These are phyloP conservation scores for Cyprinodon variegatus DNA, from an alignment of 2,113 vertebrate genomes.

Conservation along the genomic window DNA sequence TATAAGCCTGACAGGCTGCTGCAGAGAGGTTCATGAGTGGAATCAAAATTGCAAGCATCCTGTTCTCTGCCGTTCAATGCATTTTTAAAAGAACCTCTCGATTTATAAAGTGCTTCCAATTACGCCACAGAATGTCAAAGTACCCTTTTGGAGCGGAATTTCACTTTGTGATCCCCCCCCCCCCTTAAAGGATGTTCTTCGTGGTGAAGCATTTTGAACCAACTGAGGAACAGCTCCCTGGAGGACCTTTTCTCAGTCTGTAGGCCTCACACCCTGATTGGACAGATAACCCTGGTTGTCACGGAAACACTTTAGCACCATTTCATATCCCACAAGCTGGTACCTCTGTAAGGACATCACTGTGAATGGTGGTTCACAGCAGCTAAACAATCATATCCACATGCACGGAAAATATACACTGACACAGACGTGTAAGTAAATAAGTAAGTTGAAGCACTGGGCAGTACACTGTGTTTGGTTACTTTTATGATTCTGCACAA, in stretches of 20 bases:
- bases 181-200: slow-evolving; percentile 64
- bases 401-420: slow-evolving; percentile 10
- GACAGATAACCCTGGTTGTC: slow-evolving; percentile 72
- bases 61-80: slow-evolving; percentile 67
- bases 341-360: slow-evolving; percentile 39
- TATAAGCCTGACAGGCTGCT: slow-evolving; percentile 65
- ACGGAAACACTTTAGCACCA: slow-evolving; percentile 73
- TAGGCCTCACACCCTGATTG: slow-evolving; percentile 61
- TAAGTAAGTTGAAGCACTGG: slow-evolving; percentile 51
- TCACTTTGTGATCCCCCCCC: slow-evolving; percentile 71
- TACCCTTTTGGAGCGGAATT: slow-evolving; percentile 73
- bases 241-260: slow-evolving; percentile 79
- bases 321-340: slow-evolving; percentile 67
- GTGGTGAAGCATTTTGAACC: slow-evolving; percentile 66
- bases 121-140: slow-evolving; percentile 70
- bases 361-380: slow-evolving; percentile 53
- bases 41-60: slow-evolving; percentile 71
- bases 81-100: slow-evolving; percentile 74
- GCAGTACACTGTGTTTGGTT: slow-evolving; percentile 20
- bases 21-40: slow-evolving; percentile 68
- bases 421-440: slow-evolving; percentile 54
- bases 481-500: slow-evolving; percentile 12
- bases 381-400: slow-evolving; percentile 55
- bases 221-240: slow-evolving; percentile 71
- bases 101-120: slow-evolving; percentile 77